Evolutionary conservation across 2,888 invertebrate genomes (phyloP).

Genomic region (Drosophila yooni): DNA sequence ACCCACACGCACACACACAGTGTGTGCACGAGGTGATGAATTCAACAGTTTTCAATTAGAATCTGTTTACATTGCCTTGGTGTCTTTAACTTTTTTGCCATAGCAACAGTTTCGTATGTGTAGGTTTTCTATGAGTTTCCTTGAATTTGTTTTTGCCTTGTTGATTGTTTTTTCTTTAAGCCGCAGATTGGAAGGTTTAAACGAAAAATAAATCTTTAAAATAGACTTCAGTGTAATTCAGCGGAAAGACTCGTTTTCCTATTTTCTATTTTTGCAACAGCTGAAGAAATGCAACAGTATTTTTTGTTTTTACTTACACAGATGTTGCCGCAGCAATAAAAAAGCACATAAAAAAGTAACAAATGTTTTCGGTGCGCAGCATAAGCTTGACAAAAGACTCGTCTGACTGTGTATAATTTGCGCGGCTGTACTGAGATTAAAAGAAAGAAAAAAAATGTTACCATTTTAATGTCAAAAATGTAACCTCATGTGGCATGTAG

Average conservation of each 20-base stretch:
- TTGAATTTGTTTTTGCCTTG: not conserved
- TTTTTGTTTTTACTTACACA: not conserved
- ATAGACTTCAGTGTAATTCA: not conserved
- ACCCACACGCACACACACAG: not conserved
- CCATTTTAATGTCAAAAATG: slow-evolving; percentile 53
- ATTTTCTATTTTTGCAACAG: not conserved
- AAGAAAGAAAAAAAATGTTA: slow-evolving; percentile 26
- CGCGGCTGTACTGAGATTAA: slow-evolving; percentile 11
- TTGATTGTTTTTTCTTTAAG: slow-evolving; percentile 10
- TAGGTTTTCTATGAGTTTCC: slow-evolving; percentile 8
- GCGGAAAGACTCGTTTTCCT: not conserved
- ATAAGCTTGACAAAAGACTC: slow-evolving; percentile 22
- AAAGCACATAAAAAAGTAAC: slow-evolving; percentile 24
- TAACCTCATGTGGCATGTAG: slow-evolving; percentile 5
- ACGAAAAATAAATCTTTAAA: not conserved
- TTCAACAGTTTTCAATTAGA: slow-evolving; percentile 26
- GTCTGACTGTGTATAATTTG: slow-evolving; percentile 23
- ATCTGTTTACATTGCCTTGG: slow-evolving; percentile 20
- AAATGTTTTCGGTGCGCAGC: slow-evolving; percentile 27
- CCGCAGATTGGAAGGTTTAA: not conserved
- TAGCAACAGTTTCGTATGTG: slow-evolving; percentile 11
- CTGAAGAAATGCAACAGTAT: slow-evolving; percentile 27
- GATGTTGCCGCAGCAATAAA: slow-evolving; percentile 15
- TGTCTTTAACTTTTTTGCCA: slow-evolving; percentile 13
- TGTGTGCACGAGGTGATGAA: slow-evolving; percentile 21